Evolutionary conservation across 1,140 invertebrate species (phyloP).

Genomic region (Lepidurus packardi): DNA sequence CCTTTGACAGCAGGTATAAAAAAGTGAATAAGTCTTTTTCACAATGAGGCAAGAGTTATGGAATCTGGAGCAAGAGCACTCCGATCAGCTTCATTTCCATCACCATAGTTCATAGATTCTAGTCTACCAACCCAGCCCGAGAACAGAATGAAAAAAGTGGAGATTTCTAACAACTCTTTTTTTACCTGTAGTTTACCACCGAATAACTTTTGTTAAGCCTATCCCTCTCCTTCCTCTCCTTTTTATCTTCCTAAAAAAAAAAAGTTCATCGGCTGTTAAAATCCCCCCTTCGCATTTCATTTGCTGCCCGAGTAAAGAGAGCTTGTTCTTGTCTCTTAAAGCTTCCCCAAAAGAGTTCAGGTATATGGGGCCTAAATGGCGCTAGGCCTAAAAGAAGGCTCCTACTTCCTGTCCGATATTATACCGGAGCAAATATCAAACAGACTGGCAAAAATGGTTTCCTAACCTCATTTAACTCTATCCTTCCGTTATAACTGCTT

Average conservation of each 20-base stretch:
- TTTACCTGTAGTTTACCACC: not conserved
- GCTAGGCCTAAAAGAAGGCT: no score
- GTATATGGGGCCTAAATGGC: not conserved
- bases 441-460: no score
- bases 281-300: not conserved
- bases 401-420: no score
- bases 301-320: not conserved
- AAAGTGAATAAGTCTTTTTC: not conserved
- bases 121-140: not conserved
- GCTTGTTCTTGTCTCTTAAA: not conserved
- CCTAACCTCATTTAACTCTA: no score
- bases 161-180: not conserved
- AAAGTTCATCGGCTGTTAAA: not conserved
- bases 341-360: not conserved
- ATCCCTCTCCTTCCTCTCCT: not conserved
- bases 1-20: not conserved
- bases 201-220: not conserved
- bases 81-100: slow-evolving; percentile 17
- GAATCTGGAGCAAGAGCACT: not conserved
- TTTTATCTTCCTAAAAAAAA: not conserved
- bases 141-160: not conserved
- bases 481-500: no score
- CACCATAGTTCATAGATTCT: not conserved
- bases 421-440: no score
- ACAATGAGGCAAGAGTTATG: not conserved